Evolutionary conservation across 2,888 invertebrate genomes (phyloP), one percentile per base, ranked within the genome.

Genomic region (Lampropteryx suffumata): DNA sequence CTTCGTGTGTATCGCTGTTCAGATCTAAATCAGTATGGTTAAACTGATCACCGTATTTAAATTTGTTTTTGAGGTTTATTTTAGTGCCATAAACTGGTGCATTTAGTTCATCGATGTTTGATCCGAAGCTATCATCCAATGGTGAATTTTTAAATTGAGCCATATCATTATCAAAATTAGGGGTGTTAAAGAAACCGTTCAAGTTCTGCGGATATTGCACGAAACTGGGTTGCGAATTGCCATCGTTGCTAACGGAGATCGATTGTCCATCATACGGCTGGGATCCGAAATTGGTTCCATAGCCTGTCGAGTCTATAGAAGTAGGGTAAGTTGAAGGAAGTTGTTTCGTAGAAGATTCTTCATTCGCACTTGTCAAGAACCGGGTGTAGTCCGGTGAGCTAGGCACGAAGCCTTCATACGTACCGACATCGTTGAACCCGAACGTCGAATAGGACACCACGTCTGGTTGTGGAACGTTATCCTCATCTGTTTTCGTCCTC

Each of bases 391-490:
- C 89, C 24, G 87, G 84, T 0, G 88, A 87, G 47, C 79, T 88
- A 1, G 87, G 89, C 6, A 88, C 73, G 48, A 87, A 88, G 1
- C 86, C 88, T 57, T 86, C 82, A 59, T 84, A 82, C 17, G 78
- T 68, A 50, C 82, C 82, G 29, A 88, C 87, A 65, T 89, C 88
- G 36, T 88, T 87, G 59, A 88, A 86, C 40, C 89, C 90, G 43
- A 87, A 90, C 32, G 84, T 85, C 1, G 90, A 88, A 62, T 89
- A 89, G 1, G 89, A 82, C 7, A 89, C 80, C 5, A 90, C 86
- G 61, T 75, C 87, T 7, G 89, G 87, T 52, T 86, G 82, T 3
- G 83, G 79, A 9, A 78, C 81, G 3, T 76, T 73, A 27, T 76
- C 74, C 28, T 82, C 81, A 34, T 78, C 77, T 42, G 73, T 69